A percentile compares a stretch with the other conserved stretches of the same genome.
These are phyloP conservation scores for Anthopleura xanthogrammica DNA, from an alignment of 92 coral and sea anemone species.

Conservation along the genomic window DNA sequence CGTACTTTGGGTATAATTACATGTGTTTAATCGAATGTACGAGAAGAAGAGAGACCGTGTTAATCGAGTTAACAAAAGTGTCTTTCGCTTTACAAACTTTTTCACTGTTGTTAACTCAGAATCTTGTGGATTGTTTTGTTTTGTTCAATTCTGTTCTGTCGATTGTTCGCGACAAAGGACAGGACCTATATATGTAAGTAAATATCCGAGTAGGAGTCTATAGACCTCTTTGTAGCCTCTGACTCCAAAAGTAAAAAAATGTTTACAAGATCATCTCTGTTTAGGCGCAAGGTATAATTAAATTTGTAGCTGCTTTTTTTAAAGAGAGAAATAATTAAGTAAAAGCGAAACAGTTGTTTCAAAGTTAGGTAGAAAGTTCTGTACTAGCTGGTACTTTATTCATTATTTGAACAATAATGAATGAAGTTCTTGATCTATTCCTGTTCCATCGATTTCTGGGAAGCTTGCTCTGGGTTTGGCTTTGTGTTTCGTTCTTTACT, in stretches of 20 bases:
- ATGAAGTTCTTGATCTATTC: not conserved
- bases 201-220: no score
- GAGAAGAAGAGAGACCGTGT: conserved; percentile 2
- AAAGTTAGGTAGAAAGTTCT: not conserved
- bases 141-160: not conserved
- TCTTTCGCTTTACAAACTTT: conserved; percentile 11
- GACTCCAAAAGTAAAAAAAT: not conserved
- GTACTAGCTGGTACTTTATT: not conserved
- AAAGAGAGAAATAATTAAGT: not conserved
- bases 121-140: not conserved
- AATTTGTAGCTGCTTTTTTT: not conserved
- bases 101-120: not conserved
- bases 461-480: conserved; percentile 15
- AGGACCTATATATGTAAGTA: not conserved
- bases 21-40: not conserved
- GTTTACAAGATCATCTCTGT: not conserved
- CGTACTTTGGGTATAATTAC: not conserved
- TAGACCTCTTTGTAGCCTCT: conserved; percentile 7
- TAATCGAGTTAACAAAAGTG: conserved; percentile 17
- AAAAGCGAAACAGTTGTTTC: conserved; percentile 3
- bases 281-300: conserved; percentile 12
- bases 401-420: conserved; percentile 1
- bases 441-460: not conserved
- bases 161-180: conserved; percentile 8
- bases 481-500: conserved; percentile 9